Conservation (phyloP, 2,888 invertebrate species). For the Yponomeuta cagnagella region DNA sequence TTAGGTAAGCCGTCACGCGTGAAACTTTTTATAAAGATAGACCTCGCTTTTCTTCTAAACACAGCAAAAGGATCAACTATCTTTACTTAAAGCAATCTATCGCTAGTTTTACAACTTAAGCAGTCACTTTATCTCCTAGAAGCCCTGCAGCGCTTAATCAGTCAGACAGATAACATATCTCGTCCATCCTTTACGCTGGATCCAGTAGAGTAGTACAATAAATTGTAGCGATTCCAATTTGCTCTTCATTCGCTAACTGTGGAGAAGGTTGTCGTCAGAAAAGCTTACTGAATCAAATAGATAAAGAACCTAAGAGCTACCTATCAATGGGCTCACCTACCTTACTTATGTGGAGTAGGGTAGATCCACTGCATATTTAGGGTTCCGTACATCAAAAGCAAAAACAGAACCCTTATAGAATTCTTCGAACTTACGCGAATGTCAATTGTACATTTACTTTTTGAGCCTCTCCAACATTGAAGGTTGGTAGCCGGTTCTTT, state of each 20-base stretch:
- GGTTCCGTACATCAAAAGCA: too few species aligned
- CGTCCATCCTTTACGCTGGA: background rate
- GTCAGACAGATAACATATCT: background rate
- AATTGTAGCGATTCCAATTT: background rate
- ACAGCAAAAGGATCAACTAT: background rate
- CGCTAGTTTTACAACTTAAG: constrained; percentile 1
- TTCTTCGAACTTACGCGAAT: too few species aligned
- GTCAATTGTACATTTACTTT: too few species aligned
- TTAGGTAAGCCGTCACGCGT: too few species aligned
- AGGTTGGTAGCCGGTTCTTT: too few species aligned
- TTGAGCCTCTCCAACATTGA: too few species aligned
- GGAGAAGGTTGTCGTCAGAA: background rate
- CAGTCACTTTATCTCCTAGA: background rate
- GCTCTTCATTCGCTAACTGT: background rate
- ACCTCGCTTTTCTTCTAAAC: too few species aligned
- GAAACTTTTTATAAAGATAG: too few species aligned
- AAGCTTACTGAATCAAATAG: background rate
- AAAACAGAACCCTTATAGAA: too few species aligned
- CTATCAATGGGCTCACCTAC: background rate
- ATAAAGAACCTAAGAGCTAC: too few species aligned
- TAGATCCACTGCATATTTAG: too few species aligned
- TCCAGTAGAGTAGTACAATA: background rate
- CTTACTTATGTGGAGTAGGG: too few species aligned
- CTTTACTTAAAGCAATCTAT: background rate
- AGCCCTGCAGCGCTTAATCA: background rate